Conservation (phyloP, 1,140 invertebrate genomes). For the Drosophila obscura region DNA sequence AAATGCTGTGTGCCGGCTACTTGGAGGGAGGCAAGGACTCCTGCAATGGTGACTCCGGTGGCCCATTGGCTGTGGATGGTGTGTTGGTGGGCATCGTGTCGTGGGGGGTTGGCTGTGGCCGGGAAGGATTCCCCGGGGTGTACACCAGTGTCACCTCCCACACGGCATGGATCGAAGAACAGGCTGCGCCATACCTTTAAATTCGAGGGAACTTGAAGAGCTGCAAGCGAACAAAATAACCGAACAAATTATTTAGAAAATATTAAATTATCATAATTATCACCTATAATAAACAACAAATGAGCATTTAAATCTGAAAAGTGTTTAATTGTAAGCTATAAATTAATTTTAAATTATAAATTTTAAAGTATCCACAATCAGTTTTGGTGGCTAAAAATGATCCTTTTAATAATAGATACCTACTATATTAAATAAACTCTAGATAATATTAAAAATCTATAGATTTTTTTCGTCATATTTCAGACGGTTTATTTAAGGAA, state of each 20-base stretch:
- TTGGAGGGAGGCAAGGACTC: conserved; percentile 65
- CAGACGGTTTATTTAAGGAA: too few species aligned
- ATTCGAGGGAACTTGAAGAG: background rate
- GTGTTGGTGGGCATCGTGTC: conserved; percentile 62
- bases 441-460: too few species aligned
- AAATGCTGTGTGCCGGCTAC: conserved; percentile 89
- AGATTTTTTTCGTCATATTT: too few species aligned
- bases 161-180: conserved; percentile 65
- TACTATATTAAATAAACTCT: too few species aligned
- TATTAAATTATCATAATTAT: background rate
- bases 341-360: too few species aligned
- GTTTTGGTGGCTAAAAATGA: too few species aligned
- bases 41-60: conserved; percentile 65
- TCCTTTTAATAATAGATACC: too few species aligned
- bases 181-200: conserved; percentile 60
- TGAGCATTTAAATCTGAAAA: conserved; percentile 20
- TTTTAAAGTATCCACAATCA: too few species aligned
- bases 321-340: too few species aligned
- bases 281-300: background rate
- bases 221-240: conserved; percentile 43
- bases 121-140: conserved; percentile 65
- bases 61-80: conserved; percentile 60
- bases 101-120: conserved; percentile 67
- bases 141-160: conserved; percentile 67
- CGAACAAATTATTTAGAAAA: conserved; percentile 44